Percentiles rank a stretch among this genome's conserved stretches.
phyloP scores from a whole-genome alignment of 1,140 invertebrate species.

The Hylyphantes graminicola region DNA sequence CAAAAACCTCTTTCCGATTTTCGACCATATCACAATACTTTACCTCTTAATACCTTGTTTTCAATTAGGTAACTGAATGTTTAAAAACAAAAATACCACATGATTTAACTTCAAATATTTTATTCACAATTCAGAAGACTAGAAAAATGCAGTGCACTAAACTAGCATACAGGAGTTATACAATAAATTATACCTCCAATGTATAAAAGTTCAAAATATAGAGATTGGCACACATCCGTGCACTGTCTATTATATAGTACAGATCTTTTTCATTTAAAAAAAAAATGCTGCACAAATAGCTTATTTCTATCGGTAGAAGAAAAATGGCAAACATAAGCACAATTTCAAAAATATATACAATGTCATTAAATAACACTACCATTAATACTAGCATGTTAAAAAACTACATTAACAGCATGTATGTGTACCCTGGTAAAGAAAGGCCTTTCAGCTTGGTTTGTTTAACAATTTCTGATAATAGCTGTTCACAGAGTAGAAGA shows the following conservation, averaged over 20 bases:
- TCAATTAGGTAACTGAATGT: too few species aligned
- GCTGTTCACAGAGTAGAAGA: too few species aligned
- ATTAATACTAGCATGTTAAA: slow-evolving; percentile 35
- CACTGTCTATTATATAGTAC: background rate
- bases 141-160: slow-evolving; percentile 32
- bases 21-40: too few species aligned
- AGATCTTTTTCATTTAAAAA: background rate
- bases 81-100: background rate
- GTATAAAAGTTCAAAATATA: slow-evolving; percentile 12
- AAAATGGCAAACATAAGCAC: slow-evolving; percentile 25
- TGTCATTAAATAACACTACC: slow-evolving; percentile 9
- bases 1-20: too few species aligned
- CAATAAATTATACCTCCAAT: background rate
- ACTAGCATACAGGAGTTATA: slow-evolving; percentile 10
- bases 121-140: slow-evolving; percentile 28
- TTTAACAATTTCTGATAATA: too few species aligned
- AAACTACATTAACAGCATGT: slow-evolving; percentile 43
- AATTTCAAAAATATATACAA: slow-evolving; percentile 30
- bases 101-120: slow-evolving; percentile 7
- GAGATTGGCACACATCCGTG: slow-evolving; percentile 7
- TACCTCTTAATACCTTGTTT: too few species aligned
- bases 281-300: slow-evolving; percentile 1
- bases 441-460: too few species aligned
- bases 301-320: background rate
- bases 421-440: too few species aligned